Conservation (phyloP, 2,797 vertebrate genomes). For the Typhlichthys eigenmanni region DNA sequence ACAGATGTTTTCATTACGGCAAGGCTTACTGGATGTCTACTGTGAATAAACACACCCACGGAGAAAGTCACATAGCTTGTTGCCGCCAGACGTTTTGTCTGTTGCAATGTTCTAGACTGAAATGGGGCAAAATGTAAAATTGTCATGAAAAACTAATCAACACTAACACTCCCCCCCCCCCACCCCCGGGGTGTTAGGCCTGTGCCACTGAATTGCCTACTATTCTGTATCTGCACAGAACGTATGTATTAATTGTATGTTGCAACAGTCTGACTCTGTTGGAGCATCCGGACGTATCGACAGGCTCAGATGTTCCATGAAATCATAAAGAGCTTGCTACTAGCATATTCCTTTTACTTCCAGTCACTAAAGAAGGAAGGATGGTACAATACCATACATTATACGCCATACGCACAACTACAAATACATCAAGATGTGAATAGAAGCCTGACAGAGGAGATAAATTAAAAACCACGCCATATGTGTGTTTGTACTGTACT, state of each 20-base stretch:
- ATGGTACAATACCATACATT: conserved; percentile 52
- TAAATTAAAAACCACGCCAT: conserved; percentile 63
- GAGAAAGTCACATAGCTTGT: too few species aligned
- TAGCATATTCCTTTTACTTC: conserved; percentile 60
- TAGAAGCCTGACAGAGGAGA: conserved; percentile 46
- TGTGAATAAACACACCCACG: too few species aligned
- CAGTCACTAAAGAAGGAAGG: conserved; percentile 47
- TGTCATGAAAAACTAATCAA: too few species aligned
- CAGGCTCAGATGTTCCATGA: conserved; percentile 64
- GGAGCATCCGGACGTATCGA: conserved; percentile 40
- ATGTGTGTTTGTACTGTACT: conserved; percentile 23
- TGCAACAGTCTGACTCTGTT: conserved; percentile 6
- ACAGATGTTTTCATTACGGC: too few species aligned
- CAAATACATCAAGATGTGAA: conserved; percentile 41
- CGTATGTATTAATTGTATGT: not conserved
- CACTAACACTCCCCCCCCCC: too few species aligned
- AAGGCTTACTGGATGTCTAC: too few species aligned
- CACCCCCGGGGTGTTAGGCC: too few species aligned
- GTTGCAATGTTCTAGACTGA: too few species aligned
- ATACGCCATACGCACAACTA: conserved; percentile 44
- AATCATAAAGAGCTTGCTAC: conserved; percentile 64
- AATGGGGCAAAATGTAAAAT: too few species aligned
- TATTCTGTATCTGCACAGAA: too few species aligned
- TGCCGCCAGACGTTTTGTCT: too few species aligned
- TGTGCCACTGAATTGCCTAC: too few species aligned